A percentile compares a stretch with the other conserved stretches of the same genome.
Conservation (phyloP, 2,113 vertebrate genomes). For the Microtus richardsoni region DNA sequence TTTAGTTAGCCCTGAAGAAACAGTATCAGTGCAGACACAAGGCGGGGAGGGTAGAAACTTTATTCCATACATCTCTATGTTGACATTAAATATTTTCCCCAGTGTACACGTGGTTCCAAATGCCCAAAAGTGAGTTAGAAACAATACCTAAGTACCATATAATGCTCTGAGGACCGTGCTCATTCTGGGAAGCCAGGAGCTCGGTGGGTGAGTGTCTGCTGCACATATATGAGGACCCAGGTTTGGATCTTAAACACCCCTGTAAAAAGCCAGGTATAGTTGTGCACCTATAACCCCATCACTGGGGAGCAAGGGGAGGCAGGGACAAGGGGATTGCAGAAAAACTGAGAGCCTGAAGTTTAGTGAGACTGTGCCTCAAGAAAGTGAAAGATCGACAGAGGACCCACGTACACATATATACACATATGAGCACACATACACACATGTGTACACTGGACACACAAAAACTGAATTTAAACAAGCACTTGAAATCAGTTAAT, state of each 20-base stretch:
- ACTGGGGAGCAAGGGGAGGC: not conserved
- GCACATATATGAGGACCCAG: no score
- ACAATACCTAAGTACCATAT: not conserved
- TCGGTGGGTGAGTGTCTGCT: not conserved
- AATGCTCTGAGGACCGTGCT: not conserved
- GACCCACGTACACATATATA: not conserved
- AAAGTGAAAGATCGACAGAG: not conserved
- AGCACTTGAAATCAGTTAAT: not conserved
- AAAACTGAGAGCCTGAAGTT: not conserved
- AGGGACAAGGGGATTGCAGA: not conserved
- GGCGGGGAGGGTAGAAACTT: not conserved
- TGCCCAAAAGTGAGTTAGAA: not conserved
- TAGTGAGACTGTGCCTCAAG: no score
- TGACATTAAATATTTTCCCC: not conserved
- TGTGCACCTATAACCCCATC: not conserved
- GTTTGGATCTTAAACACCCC: not conserved
- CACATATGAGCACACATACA: not conserved
- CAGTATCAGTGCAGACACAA: not conserved
- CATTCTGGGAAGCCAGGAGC: not conserved
- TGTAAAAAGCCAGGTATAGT: no score
- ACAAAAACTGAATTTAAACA: not conserved
- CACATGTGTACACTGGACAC: not conserved
- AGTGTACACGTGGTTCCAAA: not conserved
- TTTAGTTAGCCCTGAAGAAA: not conserved
- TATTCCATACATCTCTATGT: not conserved